Conservation (phyloP, 2,888 invertebrate genomes). For the Germaria angustata region DNA sequence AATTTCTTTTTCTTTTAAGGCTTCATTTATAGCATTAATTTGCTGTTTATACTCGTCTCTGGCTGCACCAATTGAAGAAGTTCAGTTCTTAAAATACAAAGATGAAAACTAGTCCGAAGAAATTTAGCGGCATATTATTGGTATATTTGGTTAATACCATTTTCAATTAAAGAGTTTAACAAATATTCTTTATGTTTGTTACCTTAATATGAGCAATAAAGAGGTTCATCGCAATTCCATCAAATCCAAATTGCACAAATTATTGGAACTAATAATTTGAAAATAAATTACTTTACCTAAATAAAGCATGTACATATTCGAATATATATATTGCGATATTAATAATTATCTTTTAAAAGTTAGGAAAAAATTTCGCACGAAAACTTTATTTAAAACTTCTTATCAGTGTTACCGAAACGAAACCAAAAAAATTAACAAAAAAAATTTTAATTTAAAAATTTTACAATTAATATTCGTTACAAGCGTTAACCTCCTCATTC, state of each 20-base stretch:
- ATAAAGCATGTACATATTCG: too few relatives aligned
- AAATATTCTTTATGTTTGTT: background rate
- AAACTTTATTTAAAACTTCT: too few relatives aligned
- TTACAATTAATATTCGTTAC: too few relatives aligned
- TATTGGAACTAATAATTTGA: slow-evolving; percentile 69
- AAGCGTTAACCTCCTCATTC: too few relatives aligned
- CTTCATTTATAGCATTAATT: slow-evolving; percentile 1
- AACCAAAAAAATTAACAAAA: too few relatives aligned
- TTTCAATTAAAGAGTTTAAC: background rate
- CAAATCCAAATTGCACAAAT: slow-evolving; percentile 67
- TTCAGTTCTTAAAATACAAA: slow-evolving; percentile 71
- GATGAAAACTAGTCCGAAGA: slow-evolving; percentile 73
- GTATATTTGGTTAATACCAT: slow-evolving; percentile 28
- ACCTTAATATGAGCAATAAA: slow-evolving; percentile 75
- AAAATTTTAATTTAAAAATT: too few relatives aligned
- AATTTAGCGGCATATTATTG: slow-evolving; percentile 72
- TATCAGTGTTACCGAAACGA: too few relatives aligned
- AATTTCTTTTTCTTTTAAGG: background rate
- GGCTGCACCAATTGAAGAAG: slow-evolving; percentile 66
- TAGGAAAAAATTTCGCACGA: too few relatives aligned
- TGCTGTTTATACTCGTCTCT: slow-evolving; percentile 58
- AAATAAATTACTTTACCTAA: slow-evolving; percentile 59
- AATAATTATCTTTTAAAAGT: too few relatives aligned
- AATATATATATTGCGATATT: too few relatives aligned
- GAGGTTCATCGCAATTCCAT: slow-evolving; percentile 73